Conservation (phyloP, 2,113 vertebrate species). For the Hippocampus guttulatus region DNA sequence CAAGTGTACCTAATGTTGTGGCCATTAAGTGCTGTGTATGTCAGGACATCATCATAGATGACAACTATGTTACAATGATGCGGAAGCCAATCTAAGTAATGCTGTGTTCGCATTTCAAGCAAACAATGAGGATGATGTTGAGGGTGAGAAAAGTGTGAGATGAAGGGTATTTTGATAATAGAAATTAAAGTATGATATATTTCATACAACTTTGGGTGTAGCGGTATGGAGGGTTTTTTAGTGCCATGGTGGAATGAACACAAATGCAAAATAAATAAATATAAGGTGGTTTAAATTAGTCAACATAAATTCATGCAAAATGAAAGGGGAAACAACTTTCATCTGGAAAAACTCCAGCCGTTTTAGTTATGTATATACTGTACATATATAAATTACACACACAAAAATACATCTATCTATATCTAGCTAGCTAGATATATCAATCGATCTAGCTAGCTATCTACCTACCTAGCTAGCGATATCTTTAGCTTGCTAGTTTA, state of each 20-base stretch:
- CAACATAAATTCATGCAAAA: too few species aligned
- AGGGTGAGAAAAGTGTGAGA: constrained; percentile 18
- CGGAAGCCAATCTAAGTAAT: constrained; percentile 1
- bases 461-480: too few species aligned
- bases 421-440: too few species aligned
- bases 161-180: constrained; percentile 13
- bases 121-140: constrained; percentile 4
- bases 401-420: too few species aligned
- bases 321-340: too few species aligned
- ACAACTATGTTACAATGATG: not conserved
- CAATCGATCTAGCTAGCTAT: too few species aligned
- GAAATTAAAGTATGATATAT: not conserved
- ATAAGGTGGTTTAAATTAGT: not conserved
- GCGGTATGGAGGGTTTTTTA: not conserved
- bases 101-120: constrained; percentile 13
- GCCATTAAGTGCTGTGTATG: not conserved
- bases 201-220: constrained; percentile 1
- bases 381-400: too few species aligned
- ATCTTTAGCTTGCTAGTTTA: too few species aligned
- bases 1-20: not conserved
- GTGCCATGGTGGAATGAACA: not conserved
- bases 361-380: too few species aligned
- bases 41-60: not conserved
- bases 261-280: not conserved
- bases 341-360: too few species aligned